Evolutionary conservation across 2,113 vertebrate genomes (phyloP).

Genomic region (Ciconia maguari): DNA sequence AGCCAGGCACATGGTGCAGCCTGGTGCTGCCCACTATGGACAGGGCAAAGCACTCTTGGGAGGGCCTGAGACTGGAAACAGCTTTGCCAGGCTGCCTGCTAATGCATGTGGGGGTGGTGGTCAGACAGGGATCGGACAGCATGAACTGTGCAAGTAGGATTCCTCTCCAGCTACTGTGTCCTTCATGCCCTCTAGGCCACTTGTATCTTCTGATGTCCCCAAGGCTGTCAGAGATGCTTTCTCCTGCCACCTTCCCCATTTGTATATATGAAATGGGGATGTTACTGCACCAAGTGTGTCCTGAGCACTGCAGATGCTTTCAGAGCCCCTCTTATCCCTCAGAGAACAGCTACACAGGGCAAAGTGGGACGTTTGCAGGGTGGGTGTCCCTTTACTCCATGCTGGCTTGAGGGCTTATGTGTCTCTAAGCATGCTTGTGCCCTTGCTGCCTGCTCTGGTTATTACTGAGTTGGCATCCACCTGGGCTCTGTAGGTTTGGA

Average conservation of each 20-base stretch:
- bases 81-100: background rate
- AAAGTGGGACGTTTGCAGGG: background rate
- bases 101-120: background rate
- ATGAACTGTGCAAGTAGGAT: background rate
- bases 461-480: background rate
- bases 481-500: background rate
- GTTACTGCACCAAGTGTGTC: background rate
- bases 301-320: background rate
- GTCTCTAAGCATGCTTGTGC: background rate
- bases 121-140: rapidly evolving
- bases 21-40: background rate
- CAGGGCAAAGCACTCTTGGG: rapidly evolving
- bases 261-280: rapidly evolving
- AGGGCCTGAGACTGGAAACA: background rate
- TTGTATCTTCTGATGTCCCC: background rate
- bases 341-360: background rate
- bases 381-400: background rate
- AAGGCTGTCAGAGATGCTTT: background rate
- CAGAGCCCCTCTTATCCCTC: background rate
- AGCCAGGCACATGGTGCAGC: rapidly evolving
- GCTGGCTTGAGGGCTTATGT: background rate
- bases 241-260: background rate
- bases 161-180: background rate
- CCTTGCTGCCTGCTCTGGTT: background rate
- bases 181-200: background rate